Evolutionary conservation across 2,797 vertebrate genomes (phyloP), one percentile per base, ranked within the genome.

Genomic region (Chloroceryle inda): DNA sequence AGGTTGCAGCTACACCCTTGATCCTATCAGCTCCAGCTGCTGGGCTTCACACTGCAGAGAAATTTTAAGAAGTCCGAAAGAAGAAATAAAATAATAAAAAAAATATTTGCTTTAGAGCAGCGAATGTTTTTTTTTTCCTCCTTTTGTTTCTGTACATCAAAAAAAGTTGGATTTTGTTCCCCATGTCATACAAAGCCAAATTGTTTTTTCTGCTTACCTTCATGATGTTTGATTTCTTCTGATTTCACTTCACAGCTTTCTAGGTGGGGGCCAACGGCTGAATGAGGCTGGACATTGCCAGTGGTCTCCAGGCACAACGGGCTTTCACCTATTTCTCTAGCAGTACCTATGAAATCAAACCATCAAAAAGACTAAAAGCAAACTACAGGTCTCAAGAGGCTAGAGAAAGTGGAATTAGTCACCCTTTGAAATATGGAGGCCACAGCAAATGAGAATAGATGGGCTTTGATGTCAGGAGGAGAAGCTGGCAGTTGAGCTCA

Each of bases 381-480:
- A 69, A 86, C 77, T 88, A 19, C 33, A 44, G 22, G n/a, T 69
- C 80, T 77, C 58, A 35, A 33, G 73, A 79, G 69, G 47, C 58
- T 35, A 35, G 19, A 53, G 64, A 40, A 78, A n/a, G 37, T 44
- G 62, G 78, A 89, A 81, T 94, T 93, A 83, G 47, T 58, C 38
- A n/a, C 78, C 13, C 49, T 96, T 44, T 91, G 89, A 94, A 89
- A 92, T 61, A 31, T n/a, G 68, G 74, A 85, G 66, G 67, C 61
- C 33, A 18, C 1, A 35, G 77, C 44, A 93, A 89, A 88, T 29
- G n/a, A 81, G 89, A 85, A 38, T 66, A 69, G 85, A 18, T 29
- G 31, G 42, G 69, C 61, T 66, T 95, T 92, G 85, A 72, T 89
- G 69, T 44, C 69, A 83, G 85, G 61, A 92, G 71, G 56, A 96